Conservation (phyloP, 2,888 invertebrate genomes). For the Phoenoteleia sp. region DNA sequence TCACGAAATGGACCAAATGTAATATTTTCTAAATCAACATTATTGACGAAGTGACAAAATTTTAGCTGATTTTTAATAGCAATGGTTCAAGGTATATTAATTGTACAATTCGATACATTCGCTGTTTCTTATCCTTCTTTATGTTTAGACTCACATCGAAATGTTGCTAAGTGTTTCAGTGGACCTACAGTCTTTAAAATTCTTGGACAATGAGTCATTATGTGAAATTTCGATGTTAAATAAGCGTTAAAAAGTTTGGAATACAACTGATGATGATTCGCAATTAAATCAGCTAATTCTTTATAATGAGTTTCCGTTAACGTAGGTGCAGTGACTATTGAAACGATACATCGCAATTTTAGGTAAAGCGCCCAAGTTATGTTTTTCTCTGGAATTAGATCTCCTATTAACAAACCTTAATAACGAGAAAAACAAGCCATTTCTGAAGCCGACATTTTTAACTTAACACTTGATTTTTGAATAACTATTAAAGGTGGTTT, state of each 20-base stretch:
- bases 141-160: slow-evolving; percentile 5
- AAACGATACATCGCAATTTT: slow-evolving; percentile 1
- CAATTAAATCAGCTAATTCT: not conserved
- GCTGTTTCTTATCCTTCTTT: not conserved
- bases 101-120: not conserved
- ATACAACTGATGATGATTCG: not conserved
- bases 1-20: too few species aligned
- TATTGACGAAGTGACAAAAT: not conserved
- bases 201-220: not conserved
- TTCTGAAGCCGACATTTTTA: slow-evolving; percentile 16
- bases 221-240: not conserved
- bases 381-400: slow-evolving; percentile 1
- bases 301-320: not conserved
- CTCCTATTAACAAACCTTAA: not conserved
- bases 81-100: not conserved
- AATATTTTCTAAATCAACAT: too few species aligned
- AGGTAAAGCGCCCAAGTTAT: not conserved
- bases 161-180: not conserved
- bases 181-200: not conserved
- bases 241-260: not conserved
- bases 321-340: not conserved
- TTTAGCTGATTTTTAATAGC: not conserved
- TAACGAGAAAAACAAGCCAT: not conserved
- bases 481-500: not conserved
- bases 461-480: not conserved